Base-by-base conservation (phyloP, 37 sponge, comb jelly and placozoan genomes). In the Lycopodina hypogea region DNA sequence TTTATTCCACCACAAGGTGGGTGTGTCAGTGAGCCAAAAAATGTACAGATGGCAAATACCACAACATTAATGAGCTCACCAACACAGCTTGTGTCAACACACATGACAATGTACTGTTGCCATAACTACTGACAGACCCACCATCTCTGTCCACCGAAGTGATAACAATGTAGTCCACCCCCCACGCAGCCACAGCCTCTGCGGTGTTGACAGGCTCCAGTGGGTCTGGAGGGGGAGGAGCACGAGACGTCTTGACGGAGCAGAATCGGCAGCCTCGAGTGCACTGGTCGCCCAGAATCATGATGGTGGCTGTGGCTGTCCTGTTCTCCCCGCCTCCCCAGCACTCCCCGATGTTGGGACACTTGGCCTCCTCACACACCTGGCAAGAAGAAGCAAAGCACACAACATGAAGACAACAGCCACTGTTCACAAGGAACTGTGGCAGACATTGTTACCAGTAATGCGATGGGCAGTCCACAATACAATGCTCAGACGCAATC, bases 141-240 rank as follows among this genome's bases (percentile, higher is more conserved):
- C 94, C 97, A 82, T 98, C 99, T 86, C 99, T 85, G 69, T 98
- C 99, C 57, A 98, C 99, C 76, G 99, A 98, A 19, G 99, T 98
- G 29, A 98, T 88, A 24, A 98, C 99, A 4, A 98, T 83, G 74
- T 98, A 98, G 51, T 95, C 94, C 74, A 98, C 73, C 22, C 94
- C 96, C 99, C 99, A 95, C 40, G 68, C 62, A 30, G 93, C 87
- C 7, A 95, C 87, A 32, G 99, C 99, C 40, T 76, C 30, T 9
- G 90, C 99, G 18, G 99, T 98, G 75, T 93, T 98, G n/a, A 48
- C 42, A 0, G 99, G 99, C 63, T 98, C 99, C 56, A 56, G n/a
- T 8, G 99, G 96, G 76, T 98, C 99, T 67, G 88, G 96, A 26
- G 99, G 99, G 2, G 93, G 86, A 21, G 99, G 99, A 38, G 75